These are phyloP conservation scores for Heliconius ismenius DNA, from an alignment of 2,888 invertebrate species.

Conservation along the genomic window DNA sequence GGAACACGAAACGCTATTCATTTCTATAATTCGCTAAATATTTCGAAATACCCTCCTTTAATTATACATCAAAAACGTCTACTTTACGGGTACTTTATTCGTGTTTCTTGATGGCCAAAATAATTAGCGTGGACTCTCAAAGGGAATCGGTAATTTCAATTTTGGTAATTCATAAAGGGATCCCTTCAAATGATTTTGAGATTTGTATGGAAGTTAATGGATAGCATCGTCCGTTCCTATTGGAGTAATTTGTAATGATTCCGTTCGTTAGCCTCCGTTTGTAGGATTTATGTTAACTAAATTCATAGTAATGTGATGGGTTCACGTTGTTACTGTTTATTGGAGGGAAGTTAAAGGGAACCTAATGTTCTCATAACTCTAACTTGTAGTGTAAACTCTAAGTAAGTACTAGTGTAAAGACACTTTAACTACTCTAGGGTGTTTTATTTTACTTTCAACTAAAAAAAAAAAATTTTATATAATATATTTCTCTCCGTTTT, in stretches of 20 bases:
- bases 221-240: conserved; percentile 12
- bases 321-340: too few species aligned
- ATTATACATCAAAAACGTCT: conserved; percentile 62
- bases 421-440: too few species aligned
- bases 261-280: background rate
- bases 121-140: conserved; percentile 49
- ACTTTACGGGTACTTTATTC: conserved; percentile 56
- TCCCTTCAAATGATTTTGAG: conserved; percentile 31
- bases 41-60: conserved; percentile 47
- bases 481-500: background rate
- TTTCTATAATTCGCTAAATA: conserved; percentile 23
- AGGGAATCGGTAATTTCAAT: conserved; percentile 53
- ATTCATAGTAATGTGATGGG: too few species aligned
- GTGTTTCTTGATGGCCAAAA: conserved; percentile 47
- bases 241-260: conserved; percentile 12
- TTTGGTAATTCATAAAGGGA: conserved; percentile 43
- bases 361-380: too few species aligned
- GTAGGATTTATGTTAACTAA: background rate
- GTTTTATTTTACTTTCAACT: background rate
- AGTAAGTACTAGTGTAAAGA: too few species aligned
- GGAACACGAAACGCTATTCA: conserved; percentile 13
- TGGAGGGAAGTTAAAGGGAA: too few species aligned
- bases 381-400: too few species aligned
- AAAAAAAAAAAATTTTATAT: too few species aligned
- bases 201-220: conserved; percentile 33